Evolutionary conservation across 2,888 invertebrate species (phyloP).

Genomic region (Galeruca laticollis): DNA sequence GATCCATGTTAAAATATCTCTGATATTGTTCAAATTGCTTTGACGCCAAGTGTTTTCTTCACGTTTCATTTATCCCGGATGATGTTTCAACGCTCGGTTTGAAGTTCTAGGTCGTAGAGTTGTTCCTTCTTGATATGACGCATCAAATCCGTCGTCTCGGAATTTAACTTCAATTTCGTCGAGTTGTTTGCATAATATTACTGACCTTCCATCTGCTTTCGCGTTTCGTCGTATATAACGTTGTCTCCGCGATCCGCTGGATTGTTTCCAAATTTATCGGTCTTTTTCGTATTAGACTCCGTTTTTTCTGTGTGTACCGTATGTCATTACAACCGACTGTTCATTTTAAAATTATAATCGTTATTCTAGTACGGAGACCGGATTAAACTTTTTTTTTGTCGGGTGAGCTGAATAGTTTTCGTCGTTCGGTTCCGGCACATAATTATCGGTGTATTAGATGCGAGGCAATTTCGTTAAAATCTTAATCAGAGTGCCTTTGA

Average conservation of each 20-base stretch:
- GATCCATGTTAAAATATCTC: too few species aligned
- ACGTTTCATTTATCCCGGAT: background rate
- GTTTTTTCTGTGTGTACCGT: background rate
- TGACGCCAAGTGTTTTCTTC: background rate
- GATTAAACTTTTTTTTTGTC: background rate
- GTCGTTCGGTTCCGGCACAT: background rate
- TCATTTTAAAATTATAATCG: background rate
- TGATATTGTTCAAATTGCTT: too few species aligned
- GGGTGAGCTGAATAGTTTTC: background rate
- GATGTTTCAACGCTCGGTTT: background rate
- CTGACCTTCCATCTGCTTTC: background rate
- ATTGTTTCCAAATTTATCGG: background rate
- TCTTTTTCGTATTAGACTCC: background rate
- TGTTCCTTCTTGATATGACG: background rate
- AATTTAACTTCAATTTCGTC: background rate
- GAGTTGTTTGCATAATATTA: background rate
- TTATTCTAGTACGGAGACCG: background rate
- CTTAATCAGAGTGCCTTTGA: background rate
- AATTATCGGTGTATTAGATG: constrained; percentile 4
- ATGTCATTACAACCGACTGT: background rate
- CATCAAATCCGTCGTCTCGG: background rate
- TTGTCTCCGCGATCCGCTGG: background rate
- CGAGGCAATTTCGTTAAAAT: background rate
- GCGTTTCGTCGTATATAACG: background rate
- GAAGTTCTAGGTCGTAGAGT: background rate